Evolutionary conservation across 2,113 vertebrate genomes (phyloP).

Genomic region (Rana temporaria): DNA sequence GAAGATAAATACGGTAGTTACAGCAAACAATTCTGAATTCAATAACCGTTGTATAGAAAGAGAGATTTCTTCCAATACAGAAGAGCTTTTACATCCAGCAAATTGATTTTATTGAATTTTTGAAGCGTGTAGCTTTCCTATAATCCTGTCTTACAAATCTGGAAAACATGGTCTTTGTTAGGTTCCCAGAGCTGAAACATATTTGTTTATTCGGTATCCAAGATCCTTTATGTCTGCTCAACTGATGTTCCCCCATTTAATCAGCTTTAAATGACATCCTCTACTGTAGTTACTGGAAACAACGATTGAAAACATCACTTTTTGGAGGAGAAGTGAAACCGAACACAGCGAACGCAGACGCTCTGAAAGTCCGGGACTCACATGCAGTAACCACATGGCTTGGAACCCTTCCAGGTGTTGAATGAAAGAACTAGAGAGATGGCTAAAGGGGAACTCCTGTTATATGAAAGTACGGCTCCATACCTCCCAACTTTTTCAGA

Average conservation of each 20-base stretch:
- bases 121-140: too few relatives aligned
- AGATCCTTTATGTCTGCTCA: slow-evolving; percentile 11
- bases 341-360: slow-evolving; percentile 37
- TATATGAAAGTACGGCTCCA: too few relatives aligned
- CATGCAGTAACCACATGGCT: slow-evolving; percentile 40
- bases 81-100: too few relatives aligned
- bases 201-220: slow-evolving; percentile 37
- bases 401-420: slow-evolving; percentile 27
- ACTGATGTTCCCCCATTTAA: slow-evolving; percentile 26
- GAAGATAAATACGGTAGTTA: too few relatives aligned
- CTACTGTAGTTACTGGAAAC: slow-evolving; percentile 32
- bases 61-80: too few relatives aligned
- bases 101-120: too few relatives aligned
- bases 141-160: not conserved
- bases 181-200: not conserved
- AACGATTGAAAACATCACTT: slow-evolving; percentile 2
- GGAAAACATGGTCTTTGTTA: slow-evolving; percentile 27
- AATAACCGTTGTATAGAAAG: too few relatives aligned
- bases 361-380: slow-evolving; percentile 16
- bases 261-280: slow-evolving; percentile 37
- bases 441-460: too few relatives aligned
- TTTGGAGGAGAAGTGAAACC: slow-evolving; percentile 16
- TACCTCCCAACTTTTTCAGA: too few relatives aligned
- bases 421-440: slow-evolving; percentile 33
- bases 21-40: too few relatives aligned